Base-by-base conservation (phyloP, 2,113 vertebrate genomes). In the Mellivora capensis region DNA sequence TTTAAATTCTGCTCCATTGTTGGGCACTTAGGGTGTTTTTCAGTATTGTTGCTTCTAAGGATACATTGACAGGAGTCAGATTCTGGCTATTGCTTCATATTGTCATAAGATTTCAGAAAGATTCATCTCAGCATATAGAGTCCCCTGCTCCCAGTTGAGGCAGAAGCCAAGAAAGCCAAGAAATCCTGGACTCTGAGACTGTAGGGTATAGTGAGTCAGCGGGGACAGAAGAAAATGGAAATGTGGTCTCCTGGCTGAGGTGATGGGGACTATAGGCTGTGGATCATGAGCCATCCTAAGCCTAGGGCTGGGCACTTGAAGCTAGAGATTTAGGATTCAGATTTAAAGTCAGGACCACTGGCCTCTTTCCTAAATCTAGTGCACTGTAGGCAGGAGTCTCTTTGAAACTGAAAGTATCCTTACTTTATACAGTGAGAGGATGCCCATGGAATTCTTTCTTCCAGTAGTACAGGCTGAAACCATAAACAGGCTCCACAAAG, bases 391-490 rank as follows among this genome's bases (percentile, higher is more conserved):
- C 6, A 54, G 49, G n/a, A 82, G 4, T 87, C 59, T 86, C 34
- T 90, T 84, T 87, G 72, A 94, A 94, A 72, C 39, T 61, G 54
- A 86, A 95, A 93, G 89, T 29, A 44, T 90, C 4, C 20, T 94
- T 94, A 31, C 31, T 86, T 91, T 86, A 77, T 86, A 15, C 7
- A 94, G 20, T 85, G 77, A 85, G 76, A 82, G 47, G 31, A 67
- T 23, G 79, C 4, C 42, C 64, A 39, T 29, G 37, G n/a, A 83
- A 67, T 88, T 57, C 61, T 91, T 96, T 88, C 44, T 90, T 95
- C 39, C 5, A 79, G 10, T 87, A 89, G 80, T 83, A 42, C 6
- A 91, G 37, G 57, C 76, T 81, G 44, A 62, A 93, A 93, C 89
- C 87, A 72, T 85, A 62, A 93, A 85, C 27, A 82, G 44, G 6